phyloP scores from a whole-genome alignment of 2,797 vertebrate genomes.

The Gambusia yucatana region DNA sequence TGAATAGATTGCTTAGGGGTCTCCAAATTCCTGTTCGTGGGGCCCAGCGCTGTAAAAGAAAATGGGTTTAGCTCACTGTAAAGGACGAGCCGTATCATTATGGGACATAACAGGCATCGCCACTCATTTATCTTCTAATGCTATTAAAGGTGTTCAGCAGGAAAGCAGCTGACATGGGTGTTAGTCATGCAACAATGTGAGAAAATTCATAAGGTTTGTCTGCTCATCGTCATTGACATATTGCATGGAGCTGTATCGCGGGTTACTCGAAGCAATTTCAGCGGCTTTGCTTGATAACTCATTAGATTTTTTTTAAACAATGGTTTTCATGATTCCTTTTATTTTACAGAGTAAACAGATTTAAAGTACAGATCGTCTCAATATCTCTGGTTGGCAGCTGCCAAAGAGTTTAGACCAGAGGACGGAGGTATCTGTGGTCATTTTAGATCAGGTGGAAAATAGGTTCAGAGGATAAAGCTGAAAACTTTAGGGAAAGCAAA shows the following conservation, averaged over 20 bases:
- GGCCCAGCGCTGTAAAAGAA: conserved; percentile 54
- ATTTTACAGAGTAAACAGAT: neutral
- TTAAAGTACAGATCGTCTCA: neutral
- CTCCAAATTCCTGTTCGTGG: conserved; percentile 72
- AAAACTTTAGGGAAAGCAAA: neutral
- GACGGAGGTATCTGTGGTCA: neutral
- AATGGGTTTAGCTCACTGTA: conserved; percentile 75
- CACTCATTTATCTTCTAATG: conserved; percentile 79
- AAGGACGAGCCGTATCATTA: conserved; percentile 72
- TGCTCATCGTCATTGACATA: conserved; percentile 55
- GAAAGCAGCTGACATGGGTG: conserved; percentile 70
- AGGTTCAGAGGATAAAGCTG: neutral
- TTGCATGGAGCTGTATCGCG: conserved; percentile 55
- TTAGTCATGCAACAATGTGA: conserved; percentile 66
- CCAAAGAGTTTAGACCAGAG: neutral
- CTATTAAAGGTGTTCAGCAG: conserved; percentile 59
- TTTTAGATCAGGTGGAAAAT: neutral
- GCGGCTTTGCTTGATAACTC: conserved; percentile 44
- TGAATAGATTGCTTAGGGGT: conserved; percentile 84
- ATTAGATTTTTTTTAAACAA: neutral
- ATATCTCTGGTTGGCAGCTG: neutral
- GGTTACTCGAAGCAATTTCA: conserved; percentile 34
- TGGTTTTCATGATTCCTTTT: neutral
- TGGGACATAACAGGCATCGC: conserved; percentile 72
- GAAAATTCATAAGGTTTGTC: conserved; percentile 47